Conservation (phyloP, 2,797 vertebrate species). For the Helostoma temminkii region DNA sequence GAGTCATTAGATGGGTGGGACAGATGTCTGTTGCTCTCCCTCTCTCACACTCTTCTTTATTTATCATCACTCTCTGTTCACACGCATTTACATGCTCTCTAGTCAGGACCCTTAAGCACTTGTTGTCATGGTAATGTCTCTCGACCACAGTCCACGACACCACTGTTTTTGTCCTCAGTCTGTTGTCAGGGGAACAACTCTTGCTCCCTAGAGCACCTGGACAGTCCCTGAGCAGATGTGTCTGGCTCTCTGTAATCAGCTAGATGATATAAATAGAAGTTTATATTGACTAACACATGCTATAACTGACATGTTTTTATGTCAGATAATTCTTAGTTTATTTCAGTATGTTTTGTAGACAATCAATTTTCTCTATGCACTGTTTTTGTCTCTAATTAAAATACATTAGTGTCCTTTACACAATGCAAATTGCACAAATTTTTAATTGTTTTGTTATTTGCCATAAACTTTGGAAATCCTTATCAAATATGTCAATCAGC, state of each 20-base stretch:
- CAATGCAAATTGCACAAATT: not conserved
- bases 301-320: slow-evolving; percentile 23
- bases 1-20: slow-evolving; percentile 48
- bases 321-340: not conserved
- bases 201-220: slow-evolving; percentile 50
- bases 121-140: slow-evolving; percentile 64
- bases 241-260: slow-evolving; percentile 50
- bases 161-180: slow-evolving; percentile 38
- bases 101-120: slow-evolving; percentile 32
- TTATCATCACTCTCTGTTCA: slow-evolving; percentile 33
- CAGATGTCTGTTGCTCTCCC: slow-evolving; percentile 22
- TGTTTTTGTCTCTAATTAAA: slow-evolving; percentile 10
- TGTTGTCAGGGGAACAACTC: slow-evolving; percentile 67
- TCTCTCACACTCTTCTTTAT: slow-evolving; percentile 21
- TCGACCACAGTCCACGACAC: slow-evolving; percentile 47
- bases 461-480: not conserved
- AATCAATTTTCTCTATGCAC: not conserved
- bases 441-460: not conserved
- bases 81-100: slow-evolving; percentile 14
- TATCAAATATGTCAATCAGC: not conserved
- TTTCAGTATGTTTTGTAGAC: not conserved
- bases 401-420: slow-evolving; percentile 5
- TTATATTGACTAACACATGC: slow-evolving; percentile 3
- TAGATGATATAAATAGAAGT: slow-evolving; percentile 36
- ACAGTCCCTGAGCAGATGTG: slow-evolving; percentile 41